phyloP scores from a whole-genome alignment of 2,888 invertebrate genomes.

The Hydriomena furcata region DNA sequence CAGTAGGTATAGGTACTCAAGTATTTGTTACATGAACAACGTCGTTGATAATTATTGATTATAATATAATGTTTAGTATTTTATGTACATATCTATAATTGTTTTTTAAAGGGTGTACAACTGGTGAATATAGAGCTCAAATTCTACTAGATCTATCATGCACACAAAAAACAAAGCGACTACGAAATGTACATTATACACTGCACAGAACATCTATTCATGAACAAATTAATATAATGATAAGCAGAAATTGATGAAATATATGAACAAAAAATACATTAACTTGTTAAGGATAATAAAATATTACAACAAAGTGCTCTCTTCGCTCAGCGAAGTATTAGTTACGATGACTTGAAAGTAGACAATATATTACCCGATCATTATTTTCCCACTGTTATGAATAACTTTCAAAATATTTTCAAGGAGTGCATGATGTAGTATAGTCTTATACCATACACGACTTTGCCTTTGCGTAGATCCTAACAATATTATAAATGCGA shows the following conservation, averaged over 20 bases:
- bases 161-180: too few relatives aligned
- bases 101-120: too few relatives aligned
- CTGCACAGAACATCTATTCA: too few relatives aligned
- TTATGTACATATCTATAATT: background rate
- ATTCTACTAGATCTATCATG: too few relatives aligned
- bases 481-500: too few relatives aligned
- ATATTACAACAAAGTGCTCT: conserved; percentile 4
- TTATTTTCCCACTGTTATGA: background rate
- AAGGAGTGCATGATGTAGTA: background rate
- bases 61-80: background rate
- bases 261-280: too few relatives aligned
- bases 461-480: too few relatives aligned
- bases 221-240: too few relatives aligned
- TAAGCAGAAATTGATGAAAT: background rate
- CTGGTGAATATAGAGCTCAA: too few relatives aligned
- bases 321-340: background rate
- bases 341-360: background rate
- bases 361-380: background rate
- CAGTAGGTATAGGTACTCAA: conserved; percentile 17
- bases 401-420: background rate
- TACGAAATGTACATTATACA: too few relatives aligned
- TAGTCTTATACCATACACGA: too few relatives aligned
- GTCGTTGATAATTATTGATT: background rate
- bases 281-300: too few relatives aligned
- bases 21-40: conserved; percentile 32